phyloP scores from a whole-genome alignment of 1,140 invertebrate genomes.

The Cotesia typhae region DNA sequence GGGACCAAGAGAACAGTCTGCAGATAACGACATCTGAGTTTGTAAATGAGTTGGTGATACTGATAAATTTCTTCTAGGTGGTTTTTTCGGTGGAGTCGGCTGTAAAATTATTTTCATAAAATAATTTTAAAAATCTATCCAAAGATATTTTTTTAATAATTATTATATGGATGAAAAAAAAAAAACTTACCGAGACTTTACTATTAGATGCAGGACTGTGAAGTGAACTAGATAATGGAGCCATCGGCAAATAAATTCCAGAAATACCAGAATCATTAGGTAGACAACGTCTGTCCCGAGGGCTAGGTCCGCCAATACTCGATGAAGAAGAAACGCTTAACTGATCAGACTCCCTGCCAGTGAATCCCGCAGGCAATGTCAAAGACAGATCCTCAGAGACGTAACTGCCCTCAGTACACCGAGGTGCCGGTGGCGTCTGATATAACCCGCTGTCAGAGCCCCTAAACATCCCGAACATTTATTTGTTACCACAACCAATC shows the following conservation, averaged over 20 bases:
- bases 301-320: conserved; percentile 64
- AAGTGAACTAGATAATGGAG: conserved; percentile 61
- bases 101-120: conserved; percentile 58
- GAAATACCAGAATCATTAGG: conserved; percentile 56
- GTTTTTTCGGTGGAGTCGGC: conserved; percentile 87
- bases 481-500: background rate
- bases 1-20: conserved; percentile 62
- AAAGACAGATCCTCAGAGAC: conserved; percentile 68
- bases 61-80: conserved; percentile 83
- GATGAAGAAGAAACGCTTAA: conserved; percentile 68
- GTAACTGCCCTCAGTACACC: conserved; percentile 65
- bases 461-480: conserved; percentile 56
- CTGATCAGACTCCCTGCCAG: conserved; percentile 65
- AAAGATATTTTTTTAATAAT: too few relatives aligned
- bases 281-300: conserved; percentile 63
- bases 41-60: conserved; percentile 80
- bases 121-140: background rate
- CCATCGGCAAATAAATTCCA: conserved; percentile 68
- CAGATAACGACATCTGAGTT: conserved; percentile 68
- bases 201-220: conserved; percentile 63
- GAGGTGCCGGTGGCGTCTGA: conserved; percentile 67
- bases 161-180: too few relatives aligned
- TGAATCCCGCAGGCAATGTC: conserved; percentile 58
- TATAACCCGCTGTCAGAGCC: conserved; percentile 69
- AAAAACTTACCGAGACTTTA: conserved; percentile 66